These are phyloP conservation scores for Podarcis siculus DNA, from an alignment of 2,797 vertebrate species.

Conservation along the genomic window DNA sequence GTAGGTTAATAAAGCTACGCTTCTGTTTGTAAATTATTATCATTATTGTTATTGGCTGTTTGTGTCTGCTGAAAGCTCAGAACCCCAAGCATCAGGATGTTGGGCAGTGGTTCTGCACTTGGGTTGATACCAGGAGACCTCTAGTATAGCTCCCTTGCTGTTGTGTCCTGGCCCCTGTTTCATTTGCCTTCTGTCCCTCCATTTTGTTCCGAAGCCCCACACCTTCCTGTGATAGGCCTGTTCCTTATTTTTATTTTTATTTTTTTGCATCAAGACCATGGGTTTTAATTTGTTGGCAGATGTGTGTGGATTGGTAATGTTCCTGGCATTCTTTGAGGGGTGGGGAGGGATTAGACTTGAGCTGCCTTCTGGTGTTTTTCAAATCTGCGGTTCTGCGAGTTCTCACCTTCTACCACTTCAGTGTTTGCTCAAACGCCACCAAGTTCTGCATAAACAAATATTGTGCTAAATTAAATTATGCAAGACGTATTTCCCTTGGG, in stretches of 20 bases:
- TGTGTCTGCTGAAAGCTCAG: not conserved
- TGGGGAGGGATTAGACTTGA: not conserved
- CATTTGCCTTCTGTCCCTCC: not conserved
- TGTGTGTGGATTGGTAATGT: not conserved
- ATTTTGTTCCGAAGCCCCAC: not conserved
- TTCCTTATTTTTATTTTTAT: not conserved
- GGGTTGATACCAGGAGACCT: not conserved
- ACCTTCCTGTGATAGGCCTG: not conserved
- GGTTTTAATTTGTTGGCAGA: not conserved
- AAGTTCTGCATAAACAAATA: not conserved
- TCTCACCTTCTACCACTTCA: not conserved
- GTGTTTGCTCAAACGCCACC: not conserved
- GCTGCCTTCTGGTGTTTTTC: not conserved
- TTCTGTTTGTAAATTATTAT: not conserved
- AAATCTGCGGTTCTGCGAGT: not conserved
- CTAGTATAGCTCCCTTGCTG: not conserved
- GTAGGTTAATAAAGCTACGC: not conserved
- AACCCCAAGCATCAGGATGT: not conserved
- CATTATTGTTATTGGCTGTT: too few species aligned
- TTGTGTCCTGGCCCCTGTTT: not conserved
- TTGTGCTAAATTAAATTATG: not conserved
- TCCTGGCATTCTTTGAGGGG: not conserved
- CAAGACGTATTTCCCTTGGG: not conserved
- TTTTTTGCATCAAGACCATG: not conserved
- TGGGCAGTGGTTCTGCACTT: not conserved